phyloP scores from a whole-genome alignment of 2,113 vertebrate species.

The Garra rufa region DNA sequence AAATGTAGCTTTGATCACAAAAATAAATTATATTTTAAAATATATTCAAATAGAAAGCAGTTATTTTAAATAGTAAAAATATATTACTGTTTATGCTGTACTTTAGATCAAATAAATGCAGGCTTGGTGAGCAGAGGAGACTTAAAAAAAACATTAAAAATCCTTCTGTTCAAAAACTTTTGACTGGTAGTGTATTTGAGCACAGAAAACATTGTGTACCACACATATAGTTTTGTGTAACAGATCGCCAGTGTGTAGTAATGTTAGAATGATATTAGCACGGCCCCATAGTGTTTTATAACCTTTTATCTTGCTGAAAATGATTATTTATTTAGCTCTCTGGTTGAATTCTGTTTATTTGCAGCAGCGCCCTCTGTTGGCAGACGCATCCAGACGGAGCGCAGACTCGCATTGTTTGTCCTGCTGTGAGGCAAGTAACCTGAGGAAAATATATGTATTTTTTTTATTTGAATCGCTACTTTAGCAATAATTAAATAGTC shows the following conservation, averaged over 20 bases:
- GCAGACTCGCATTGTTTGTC: constrained; percentile 74
- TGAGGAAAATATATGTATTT: constrained; percentile 54
- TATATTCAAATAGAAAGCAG: too few relatives aligned
- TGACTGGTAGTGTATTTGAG: background rate
- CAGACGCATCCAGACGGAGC: constrained; percentile 48
- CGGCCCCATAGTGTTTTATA: background rate
- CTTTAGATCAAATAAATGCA: too few relatives aligned
- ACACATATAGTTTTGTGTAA: background rate
- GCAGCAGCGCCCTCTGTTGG: constrained; percentile 48
- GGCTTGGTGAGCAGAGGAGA: too few relatives aligned
- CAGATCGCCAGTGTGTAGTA: background rate
- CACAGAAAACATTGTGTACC: background rate
- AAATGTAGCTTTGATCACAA: too few relatives aligned
- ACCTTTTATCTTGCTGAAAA: too few relatives aligned
- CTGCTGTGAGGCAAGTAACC: constrained; percentile 76
- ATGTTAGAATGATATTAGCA: background rate
- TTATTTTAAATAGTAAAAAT: too few relatives aligned
- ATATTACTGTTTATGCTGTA: too few relatives aligned
- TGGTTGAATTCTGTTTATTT: too few relatives aligned
- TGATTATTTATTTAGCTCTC: too few relatives aligned
- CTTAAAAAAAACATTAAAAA: too few relatives aligned
- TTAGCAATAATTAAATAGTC: background rate
- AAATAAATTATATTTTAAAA: too few relatives aligned
- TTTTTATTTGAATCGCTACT: background rate
- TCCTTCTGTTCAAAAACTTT: too few relatives aligned